phyloP scores from a whole-genome alignment of 1,140 invertebrate species.

The Megathymus violae region DNA sequence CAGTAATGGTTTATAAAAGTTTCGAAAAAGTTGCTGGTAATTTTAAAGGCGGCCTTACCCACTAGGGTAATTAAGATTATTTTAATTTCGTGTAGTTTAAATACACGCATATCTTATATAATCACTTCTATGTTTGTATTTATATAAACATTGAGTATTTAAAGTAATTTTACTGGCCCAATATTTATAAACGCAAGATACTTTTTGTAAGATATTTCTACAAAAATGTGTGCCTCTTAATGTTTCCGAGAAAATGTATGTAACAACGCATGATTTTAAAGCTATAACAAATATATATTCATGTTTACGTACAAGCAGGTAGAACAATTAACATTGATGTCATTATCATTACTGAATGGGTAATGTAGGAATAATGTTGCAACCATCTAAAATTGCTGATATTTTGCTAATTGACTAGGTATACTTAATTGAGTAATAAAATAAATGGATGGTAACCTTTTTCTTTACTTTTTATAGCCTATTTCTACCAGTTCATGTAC shows the following conservation, averaged over 20 bases:
- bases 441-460: slow-evolving; percentile 8
- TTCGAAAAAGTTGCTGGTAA: no score
- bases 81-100: no score
- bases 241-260: not conserved
- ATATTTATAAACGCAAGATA: not conserved
- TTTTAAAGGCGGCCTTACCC: no score
- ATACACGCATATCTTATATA: no score
- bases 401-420: slow-evolving; percentile 19
- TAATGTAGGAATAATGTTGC: slow-evolving; percentile 15
- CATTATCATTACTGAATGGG: slow-evolving; percentile 12
- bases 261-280: slow-evolving; percentile 11
- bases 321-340: slow-evolving; percentile 15
- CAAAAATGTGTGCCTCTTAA: not conserved
- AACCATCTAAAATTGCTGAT: slow-evolving; percentile 9
- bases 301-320: slow-evolving; percentile 2
- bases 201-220: no score
- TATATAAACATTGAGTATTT: no score
- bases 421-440: slow-evolving; percentile 6
- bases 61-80: no score
- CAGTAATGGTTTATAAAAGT: no score
- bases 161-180: not conserved
- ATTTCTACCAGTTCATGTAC: not conserved
- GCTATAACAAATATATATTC: slow-evolving; percentile 7
- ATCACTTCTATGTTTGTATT: no score
- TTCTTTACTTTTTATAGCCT: not conserved